Percentiles rank a stretch among this genome's conserved stretches.
Conservation (phyloP, 2,113 vertebrate species). For the Platysteira castanea region DNA sequence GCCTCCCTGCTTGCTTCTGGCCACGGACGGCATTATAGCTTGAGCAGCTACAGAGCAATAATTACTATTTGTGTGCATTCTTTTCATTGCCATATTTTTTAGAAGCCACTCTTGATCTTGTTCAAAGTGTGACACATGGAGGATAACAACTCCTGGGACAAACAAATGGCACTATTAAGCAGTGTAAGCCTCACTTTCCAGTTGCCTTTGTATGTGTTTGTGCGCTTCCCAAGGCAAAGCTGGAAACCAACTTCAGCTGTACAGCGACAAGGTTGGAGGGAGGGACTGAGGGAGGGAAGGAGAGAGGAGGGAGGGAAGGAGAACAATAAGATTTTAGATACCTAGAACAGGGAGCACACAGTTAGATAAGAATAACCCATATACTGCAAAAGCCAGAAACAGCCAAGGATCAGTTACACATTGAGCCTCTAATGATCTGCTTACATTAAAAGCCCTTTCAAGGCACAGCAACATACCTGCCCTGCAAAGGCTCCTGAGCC, state of each 20-base stretch:
- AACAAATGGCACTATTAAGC: neutral
- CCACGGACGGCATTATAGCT: constrained; percentile 13
- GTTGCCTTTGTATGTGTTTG: neutral
- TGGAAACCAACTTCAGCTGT: constrained; percentile 4
- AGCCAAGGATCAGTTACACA: constrained; percentile 82
- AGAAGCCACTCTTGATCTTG: constrained; percentile 49
- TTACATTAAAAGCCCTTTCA: constrained; percentile 85
- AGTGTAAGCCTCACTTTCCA: neutral
- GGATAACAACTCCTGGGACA: neutral
- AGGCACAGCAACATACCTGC: constrained; percentile 77
- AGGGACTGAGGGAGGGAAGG: neutral
- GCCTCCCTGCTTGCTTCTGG: constrained; percentile 20
- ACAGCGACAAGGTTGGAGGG: neutral
- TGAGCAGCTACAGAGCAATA: constrained; percentile 23
- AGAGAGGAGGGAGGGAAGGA: neutral
- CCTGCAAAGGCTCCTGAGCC: constrained; percentile 82
- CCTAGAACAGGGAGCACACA: constrained; percentile 7
- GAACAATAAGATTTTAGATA: constrained; percentile 53
- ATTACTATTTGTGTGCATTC: constrained; percentile 53
- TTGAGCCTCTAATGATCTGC: constrained; percentile 83
- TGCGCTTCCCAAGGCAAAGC: neutral
- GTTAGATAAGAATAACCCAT: constrained; percentile 33
- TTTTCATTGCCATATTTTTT: constrained; percentile 28
- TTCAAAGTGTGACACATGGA: neutral
- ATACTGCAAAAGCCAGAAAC: constrained; percentile 29